Conservation (phyloP, 2,113 vertebrate species). For the Triplophysa tibetana region DNA sequence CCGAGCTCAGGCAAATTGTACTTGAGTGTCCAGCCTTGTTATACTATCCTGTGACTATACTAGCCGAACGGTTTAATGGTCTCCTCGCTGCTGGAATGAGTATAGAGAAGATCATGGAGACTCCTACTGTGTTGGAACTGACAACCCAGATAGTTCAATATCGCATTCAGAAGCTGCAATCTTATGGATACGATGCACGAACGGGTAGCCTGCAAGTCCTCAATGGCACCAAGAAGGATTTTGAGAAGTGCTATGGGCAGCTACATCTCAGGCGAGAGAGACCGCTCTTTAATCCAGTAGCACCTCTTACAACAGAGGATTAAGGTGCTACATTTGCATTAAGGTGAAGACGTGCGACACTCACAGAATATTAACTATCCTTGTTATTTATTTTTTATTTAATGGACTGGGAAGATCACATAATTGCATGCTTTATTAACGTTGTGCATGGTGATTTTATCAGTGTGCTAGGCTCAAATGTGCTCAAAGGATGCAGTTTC, state of each 20-base stretch:
- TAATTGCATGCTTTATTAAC: background rate
- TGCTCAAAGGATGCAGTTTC: too few relatives aligned
- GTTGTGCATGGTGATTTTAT: background rate
- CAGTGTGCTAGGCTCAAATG: too few relatives aligned
- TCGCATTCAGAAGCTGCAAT: conserved; percentile 79
- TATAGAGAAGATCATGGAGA: conserved; percentile 79
- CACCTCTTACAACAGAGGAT: conserved; percentile 77
- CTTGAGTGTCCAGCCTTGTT: conserved; percentile 86
- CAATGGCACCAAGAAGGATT: conserved; percentile 90
- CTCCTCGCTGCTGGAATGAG: conserved; percentile 80
- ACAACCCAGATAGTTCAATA: conserved; percentile 86
- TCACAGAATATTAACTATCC: background rate
- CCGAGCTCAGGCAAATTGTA: conserved; percentile 76
- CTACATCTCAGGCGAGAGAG: conserved; percentile 80
- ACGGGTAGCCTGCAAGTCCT: conserved; percentile 78
- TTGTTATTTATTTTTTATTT: background rate
- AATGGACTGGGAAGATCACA: background rate
- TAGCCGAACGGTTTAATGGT: conserved; percentile 80
- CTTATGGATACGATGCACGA: conserved; percentile 76
- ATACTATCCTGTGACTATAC: conserved; percentile 78
- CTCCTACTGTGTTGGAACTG: conserved; percentile 84
- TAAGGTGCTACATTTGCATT: conserved; percentile 12
- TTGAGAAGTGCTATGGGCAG: conserved; percentile 82
- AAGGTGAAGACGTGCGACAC: background rate
- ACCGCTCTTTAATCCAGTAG: conserved; percentile 91